Conservation (phyloP, 1,140 invertebrate genomes). For the Triops longicaudatus region DNA sequence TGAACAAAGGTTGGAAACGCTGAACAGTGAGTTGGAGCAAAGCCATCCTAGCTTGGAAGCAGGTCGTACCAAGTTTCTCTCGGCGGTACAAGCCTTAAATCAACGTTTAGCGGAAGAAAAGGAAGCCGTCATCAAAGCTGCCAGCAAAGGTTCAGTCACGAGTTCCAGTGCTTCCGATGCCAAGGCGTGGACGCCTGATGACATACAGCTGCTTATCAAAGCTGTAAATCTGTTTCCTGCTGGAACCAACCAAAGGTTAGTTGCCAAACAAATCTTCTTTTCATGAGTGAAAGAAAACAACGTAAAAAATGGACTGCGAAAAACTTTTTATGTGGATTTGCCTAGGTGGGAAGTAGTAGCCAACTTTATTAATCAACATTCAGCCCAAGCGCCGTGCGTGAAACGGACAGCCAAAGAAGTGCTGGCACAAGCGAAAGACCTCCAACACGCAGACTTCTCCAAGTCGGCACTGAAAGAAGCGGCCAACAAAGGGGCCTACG, state of each 20-base stretch:
- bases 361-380: conserved; percentile 90
- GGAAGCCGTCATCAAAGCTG: conserved; percentile 40
- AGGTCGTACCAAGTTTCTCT: conserved; percentile 55
- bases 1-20: conserved; percentile 59
- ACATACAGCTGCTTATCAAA: conserved; percentile 84
- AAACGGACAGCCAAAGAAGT: conserved; percentile 74
- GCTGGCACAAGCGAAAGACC: conserved; percentile 86
- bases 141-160: conserved; percentile 29
- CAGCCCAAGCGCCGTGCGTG: conserved; percentile 37
- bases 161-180: conserved; percentile 11
- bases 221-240: conserved; percentile 94
- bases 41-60: conserved; percentile 40
- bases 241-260: conserved; percentile 74
- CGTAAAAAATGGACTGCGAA: neutral
- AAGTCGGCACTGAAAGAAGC: conserved; percentile 72
- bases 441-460: conserved; percentile 82
- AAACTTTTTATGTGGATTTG: conserved; percentile 25
- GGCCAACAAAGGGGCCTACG: conserved; percentile 83
- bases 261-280: neutral
- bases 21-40: conserved; percentile 57
- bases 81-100: conserved; percentile 59
- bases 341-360: conserved; percentile 86
- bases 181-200: conserved; percentile 63
- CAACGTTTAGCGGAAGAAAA: conserved; percentile 62
- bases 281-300: conserved; percentile 10